These are phyloP conservation scores for Notamacropus eugenii DNA, from an alignment of 2,797 vertebrate species.

Conservation along the genomic window DNA sequence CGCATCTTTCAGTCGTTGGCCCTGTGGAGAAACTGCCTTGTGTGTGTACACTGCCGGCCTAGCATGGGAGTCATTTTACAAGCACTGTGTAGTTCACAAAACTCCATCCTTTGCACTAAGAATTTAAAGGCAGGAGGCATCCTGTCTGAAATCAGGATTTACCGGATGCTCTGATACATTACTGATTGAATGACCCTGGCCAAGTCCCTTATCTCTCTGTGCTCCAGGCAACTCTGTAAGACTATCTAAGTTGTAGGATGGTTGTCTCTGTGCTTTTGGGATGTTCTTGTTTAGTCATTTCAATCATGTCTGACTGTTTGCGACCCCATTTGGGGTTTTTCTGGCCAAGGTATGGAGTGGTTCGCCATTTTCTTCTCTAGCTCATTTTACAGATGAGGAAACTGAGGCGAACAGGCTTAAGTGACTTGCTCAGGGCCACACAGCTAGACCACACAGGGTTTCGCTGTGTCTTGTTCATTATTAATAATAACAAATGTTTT, in stretches of 20 bases:
- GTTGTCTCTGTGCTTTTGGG: background rate
- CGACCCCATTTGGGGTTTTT: background rate
- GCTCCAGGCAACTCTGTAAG: background rate
- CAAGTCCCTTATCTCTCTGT: background rate
- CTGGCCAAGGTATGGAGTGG: background rate
- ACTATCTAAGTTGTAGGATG: no score
- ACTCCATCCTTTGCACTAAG: accelerated
- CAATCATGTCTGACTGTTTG: background rate
- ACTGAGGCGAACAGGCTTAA: background rate
- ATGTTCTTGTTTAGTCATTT: background rate
- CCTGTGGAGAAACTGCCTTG: background rate
- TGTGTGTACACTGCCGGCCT: background rate
- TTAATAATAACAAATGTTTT: background rate
- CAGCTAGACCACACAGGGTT: background rate
- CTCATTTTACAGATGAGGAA: background rate
- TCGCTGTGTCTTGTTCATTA: background rate
- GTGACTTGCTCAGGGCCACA: background rate
- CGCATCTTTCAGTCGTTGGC: background rate
- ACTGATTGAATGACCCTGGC: background rate
- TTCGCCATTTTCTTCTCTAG: background rate
- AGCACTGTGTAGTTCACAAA: accelerated
- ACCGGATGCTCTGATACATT: background rate
- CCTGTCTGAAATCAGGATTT: background rate
- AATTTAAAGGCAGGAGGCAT: background rate
- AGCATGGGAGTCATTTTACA: background rate